These are phyloP conservation scores for Villa cingulata DNA, from an alignment of 2,888 invertebrate genomes.

Conservation along the genomic window DNA sequence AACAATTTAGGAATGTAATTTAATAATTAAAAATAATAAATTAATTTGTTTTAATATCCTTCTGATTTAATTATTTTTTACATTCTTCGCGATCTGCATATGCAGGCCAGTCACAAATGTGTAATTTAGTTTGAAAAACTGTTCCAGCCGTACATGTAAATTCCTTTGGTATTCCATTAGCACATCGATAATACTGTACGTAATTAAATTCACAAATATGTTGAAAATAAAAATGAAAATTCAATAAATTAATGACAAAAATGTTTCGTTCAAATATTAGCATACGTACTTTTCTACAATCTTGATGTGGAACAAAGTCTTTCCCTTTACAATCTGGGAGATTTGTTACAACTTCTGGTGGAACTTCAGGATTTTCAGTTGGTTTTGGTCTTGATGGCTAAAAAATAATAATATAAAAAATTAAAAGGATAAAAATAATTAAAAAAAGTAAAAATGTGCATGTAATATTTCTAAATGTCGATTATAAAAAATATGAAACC, in stretches of 20 bases:
- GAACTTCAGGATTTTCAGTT: constrained; percentile 18
- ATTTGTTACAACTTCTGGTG: constrained; percentile 31
- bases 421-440: not conserved
- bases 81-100: constrained; percentile 45
- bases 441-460: too few species aligned
- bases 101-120: constrained; percentile 71
- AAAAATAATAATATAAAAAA: not conserved
- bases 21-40: too few species aligned
- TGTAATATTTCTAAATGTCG: too few species aligned
- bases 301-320: constrained; percentile 44
- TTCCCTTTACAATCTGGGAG: constrained; percentile 38
- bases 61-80: too few species aligned
- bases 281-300: constrained; percentile 42
- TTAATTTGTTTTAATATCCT: too few species aligned
- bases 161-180: constrained; percentile 58
- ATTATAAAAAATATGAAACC: too few species aligned
- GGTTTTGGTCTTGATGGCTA: constrained; percentile 4
- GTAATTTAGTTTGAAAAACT: constrained; percentile 54
- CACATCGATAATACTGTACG: constrained; percentile 76
- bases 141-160: constrained; percentile 63
- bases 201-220: too few species aligned
- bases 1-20: too few species aligned
- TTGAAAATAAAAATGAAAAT: constrained; percentile 19
- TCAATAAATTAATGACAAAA: too few species aligned
- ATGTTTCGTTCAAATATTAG: not conserved